Percentiles rank a stretch among this genome's conserved stretches.
These are phyloP conservation scores for Sphenodon punctatus DNA, from an alignment of 2,797 vertebrate genomes.

Conservation along the genomic window DNA sequence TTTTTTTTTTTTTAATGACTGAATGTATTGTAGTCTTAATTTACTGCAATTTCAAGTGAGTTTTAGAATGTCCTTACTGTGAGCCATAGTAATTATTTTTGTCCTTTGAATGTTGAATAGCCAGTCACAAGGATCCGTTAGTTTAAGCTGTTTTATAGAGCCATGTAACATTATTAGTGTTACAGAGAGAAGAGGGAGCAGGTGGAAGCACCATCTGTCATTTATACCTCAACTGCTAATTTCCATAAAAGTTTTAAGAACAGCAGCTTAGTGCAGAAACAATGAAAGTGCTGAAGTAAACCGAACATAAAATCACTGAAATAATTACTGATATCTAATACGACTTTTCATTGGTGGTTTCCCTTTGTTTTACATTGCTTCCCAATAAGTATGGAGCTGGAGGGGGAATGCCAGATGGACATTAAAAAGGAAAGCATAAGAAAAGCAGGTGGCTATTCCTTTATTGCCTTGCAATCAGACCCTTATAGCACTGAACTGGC, in stretches of 20 bases:
- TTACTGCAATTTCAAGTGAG: neutral
- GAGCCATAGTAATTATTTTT: neutral
- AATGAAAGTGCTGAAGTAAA: conserved; percentile 19
- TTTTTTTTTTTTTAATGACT: neutral
- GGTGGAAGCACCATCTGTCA: conserved; percentile 55
- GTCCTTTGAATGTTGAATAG: neutral
- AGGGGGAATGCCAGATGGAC: neutral
- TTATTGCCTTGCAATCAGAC: neutral
- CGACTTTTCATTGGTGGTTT: neutral
- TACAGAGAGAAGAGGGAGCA: conserved; percentile 50
- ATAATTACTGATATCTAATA: neutral
- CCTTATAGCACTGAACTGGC: neutral
- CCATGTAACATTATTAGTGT: conserved; percentile 41
- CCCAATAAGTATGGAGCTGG: neutral
- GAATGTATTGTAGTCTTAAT: neutral
- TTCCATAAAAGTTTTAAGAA: conserved; percentile 5
- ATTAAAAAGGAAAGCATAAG: neutral
- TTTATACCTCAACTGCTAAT: conserved; percentile 27
- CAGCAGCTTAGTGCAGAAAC: neutral
- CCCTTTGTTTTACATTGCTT: neutral
- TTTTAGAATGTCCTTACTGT: neutral
- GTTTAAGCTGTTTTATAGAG: conserved; percentile 37
- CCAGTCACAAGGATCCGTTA: conserved; percentile 30
- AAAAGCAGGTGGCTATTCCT: neutral
- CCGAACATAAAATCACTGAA: neutral